Evolutionary conservation across 2,113 vertebrate genomes (phyloP).

Genomic region (Rhabdomys dilectus): DNA sequence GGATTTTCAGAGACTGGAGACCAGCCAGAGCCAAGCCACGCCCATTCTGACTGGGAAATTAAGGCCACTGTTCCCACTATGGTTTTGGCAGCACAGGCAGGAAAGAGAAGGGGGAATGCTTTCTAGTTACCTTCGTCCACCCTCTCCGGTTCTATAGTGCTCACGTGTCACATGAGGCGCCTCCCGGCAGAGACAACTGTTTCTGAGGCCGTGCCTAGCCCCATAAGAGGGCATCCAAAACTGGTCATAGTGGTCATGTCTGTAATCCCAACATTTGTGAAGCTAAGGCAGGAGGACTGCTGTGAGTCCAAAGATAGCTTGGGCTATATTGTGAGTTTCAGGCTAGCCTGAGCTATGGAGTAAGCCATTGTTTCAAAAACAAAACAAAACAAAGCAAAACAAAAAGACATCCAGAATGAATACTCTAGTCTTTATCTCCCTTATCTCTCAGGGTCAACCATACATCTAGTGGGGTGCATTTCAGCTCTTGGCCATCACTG

Average conservation of each 20-base stretch:
- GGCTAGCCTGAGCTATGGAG: background rate
- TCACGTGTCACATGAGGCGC: background rate
- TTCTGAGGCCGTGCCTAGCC: background rate
- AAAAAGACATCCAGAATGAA: background rate
- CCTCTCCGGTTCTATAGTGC: background rate
- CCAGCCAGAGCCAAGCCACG: background rate
- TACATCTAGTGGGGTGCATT: background rate
- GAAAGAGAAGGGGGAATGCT: background rate
- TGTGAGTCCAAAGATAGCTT: background rate
- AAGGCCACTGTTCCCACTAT: background rate
- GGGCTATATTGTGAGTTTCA: background rate
- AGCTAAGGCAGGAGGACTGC: background rate
- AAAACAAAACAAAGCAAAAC: background rate
- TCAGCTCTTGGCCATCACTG: background rate
- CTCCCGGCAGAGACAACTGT: background rate
- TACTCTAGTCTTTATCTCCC: background rate
- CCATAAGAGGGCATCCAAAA: background rate
- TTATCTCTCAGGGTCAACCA: background rate
- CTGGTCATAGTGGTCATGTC: background rate
- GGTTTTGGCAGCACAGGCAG: background rate
- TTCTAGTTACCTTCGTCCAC: background rate
- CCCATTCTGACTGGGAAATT: slow-evolving; percentile 1
- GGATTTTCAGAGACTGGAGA: slow-evolving; percentile 52
- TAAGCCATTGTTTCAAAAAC: background rate
- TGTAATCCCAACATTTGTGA: background rate